Base-by-base conservation (phyloP, 2,797 vertebrate species). In the Aeoliscus strigatus region DNA sequence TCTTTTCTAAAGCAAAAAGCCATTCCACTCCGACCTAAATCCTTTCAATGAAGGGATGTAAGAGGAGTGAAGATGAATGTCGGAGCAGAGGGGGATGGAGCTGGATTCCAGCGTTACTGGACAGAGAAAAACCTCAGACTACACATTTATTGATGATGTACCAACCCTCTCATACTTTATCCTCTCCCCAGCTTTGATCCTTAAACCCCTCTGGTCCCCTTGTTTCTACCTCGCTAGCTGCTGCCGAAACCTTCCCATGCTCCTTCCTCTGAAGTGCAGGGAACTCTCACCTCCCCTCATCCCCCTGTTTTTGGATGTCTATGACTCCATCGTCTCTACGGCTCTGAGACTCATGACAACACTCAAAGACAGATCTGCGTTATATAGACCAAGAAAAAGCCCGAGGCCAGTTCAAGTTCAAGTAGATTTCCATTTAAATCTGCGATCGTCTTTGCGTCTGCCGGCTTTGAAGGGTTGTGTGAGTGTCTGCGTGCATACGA, bases 371-470 rank as follows among this genome's bases (percentile, higher is more conserved):
- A 67, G 52, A 65, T 68, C 63, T 48, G 29, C 51, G 60, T 68
- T 75, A 43, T 56, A 45, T 55, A 70, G 71, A 81, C 77, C 64
- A 66, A 76, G 70, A 74, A 6, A 10, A 64, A 72, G 65, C 39
- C 73, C 7, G 9, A 64, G 73, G 65, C 39, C 73, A 63, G 13
- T 33, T 41, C 11, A 57, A 79, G 77, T 77, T 83, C 73, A 77
- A 50, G 38, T 32, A 47, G 61, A 58, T 61, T n/a, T 39, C 51
- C 27, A 38, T 59, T 73, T 65, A 58, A 70, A 61, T 64, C 66
- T 71, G 39, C 28, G 58, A 73, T 56, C 27, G 62, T 64, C 64
- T 65, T 62, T 58, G 30, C 27, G 62, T 68, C 27, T 55, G 50
- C 42, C 51, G 67, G 39, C 59, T 66, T 64, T 71, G 29, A 56